Base-by-base conservation (phyloP, 2,113 vertebrate species). In the Petrocephalus zakoni region DNA sequence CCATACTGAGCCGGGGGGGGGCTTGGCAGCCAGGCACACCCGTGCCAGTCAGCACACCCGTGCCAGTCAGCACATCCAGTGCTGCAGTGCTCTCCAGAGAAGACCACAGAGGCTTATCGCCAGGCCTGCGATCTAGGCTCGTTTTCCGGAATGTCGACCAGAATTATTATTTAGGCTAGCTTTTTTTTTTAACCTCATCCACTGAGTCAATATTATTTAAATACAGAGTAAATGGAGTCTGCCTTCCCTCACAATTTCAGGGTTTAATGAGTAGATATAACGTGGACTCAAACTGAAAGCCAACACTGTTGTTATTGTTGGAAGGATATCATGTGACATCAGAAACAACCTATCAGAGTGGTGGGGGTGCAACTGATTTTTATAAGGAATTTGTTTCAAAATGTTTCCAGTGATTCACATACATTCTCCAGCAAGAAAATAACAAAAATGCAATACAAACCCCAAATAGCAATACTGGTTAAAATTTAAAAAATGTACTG, bases 101-200 rank as follows among this genome's bases (percentile, higher is more conserved):
- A 19, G 15, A 49, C 25, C 25, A 1, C 52, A 37, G 9, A 78
- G 51, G 25, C 75, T 88, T 83, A 88, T 88, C 87, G 21, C 29
- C 52, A 13, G 29, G 34, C 53, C 34, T 75, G 81, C 49, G 46
- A 47, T 47, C 87, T 37, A 51, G 13, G 46, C 52, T 83, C 29
- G 3, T 53, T 81, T 88, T 75, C 87, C 78, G 87, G 75, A 88
- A 83, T 25, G 53, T 83, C 52, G 7, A 34, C 87, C 87, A 88
- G 51, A 88, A 34, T 83, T 46, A 34, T 83, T 46, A 61, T 58
- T 88, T n/a, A 56, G 52, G 52, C 47, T 83, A 56, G 25, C 34
- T 49, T 55, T 88, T n/a, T 37, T 55, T 88, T 34, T 37, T 37
- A 53, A 13, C 52, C 87, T 81, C 25, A 42, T 22, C 17, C 29